Base-by-base conservation (phyloP, 35 echinoderm and acorn worm species). In the Diadema setosum region DNA sequence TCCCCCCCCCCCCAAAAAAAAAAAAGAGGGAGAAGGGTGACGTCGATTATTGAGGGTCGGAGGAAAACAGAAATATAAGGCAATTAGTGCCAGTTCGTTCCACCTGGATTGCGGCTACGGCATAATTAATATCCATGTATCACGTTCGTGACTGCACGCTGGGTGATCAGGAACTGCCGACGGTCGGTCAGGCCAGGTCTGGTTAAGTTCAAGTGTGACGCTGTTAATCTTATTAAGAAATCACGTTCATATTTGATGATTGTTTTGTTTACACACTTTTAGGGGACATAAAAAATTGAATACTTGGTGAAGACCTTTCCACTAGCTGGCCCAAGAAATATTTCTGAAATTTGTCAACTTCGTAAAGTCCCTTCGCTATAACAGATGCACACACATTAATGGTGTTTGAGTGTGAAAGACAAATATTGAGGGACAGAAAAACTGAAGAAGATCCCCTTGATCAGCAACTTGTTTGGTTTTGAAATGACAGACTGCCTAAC, bases 141-240 rank as follows among this genome's bases (percentile, higher is more conserved):
- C 73, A 44, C 40, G 40, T 78, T 78, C 73, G 73, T 78, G 73
- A 78, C 73, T 78, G 73, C 73, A 78, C 73, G 73, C 73, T 78
- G 29, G 24, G 73, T 78, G 73, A 78, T 78, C 73, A 78, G 73
- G 24, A 78, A 78, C 29, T 35, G 33, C 35, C 73, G 73, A 78
- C 37, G 73, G 34, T 44, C 73, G 34, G 73, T 78, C 24, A 33
- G 63, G 37, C 63, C 27, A 67, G 63, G 63, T 67, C 63, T 67
- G 30, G 63, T 67, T 67, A 67, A 67, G 63, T 67, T 67, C 63
- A 67, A 67, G 63, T 67, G 63, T 67, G 63, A 67, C 63, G 63
- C 63, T 67, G 63, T 67, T 67, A 67, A 67, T 67, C 63, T 67
- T 67, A 67, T 34, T 67, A 33, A 26, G 37, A 67, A 67, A 34